A percentile compares a stretch with the other conserved stretches of the same genome.
Conservation (phyloP, 2,113 vertebrate genomes). For the Silurus meridionalis region DNA sequence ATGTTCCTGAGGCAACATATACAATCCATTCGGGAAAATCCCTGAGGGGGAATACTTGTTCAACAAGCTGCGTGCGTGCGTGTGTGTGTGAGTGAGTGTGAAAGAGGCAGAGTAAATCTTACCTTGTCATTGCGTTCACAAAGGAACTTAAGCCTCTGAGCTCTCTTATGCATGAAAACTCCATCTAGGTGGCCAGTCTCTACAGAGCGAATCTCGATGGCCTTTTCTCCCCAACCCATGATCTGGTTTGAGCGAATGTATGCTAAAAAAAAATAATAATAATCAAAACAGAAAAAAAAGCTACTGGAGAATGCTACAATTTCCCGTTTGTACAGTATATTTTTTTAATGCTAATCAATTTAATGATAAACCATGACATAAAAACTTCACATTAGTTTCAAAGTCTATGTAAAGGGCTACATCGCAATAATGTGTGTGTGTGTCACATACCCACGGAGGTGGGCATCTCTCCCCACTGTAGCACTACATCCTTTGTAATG, state of each 20-base stretch:
- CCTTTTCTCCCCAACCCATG: conserved; percentile 99
- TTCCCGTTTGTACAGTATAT: not conserved
- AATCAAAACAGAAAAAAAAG: not conserved
- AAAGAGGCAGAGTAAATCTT: not conserved
- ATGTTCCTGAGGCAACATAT: not conserved
- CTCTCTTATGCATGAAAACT: conserved; percentile 99
- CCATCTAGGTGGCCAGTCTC: conserved; percentile 97
- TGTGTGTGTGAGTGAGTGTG: not conserved
- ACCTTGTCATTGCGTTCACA: conserved; percentile 99
- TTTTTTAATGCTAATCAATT: not conserved
- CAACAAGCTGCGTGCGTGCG: not conserved
- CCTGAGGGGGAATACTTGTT: not conserved
- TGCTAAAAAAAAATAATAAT: conserved; percentile 69
- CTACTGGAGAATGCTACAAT: not conserved
- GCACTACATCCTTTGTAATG: conserved; percentile 98
- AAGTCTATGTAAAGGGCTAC: not conserved
- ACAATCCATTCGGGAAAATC: not conserved
- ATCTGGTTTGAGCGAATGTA: conserved; percentile 99
- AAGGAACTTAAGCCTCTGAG: conserved; percentile 96
- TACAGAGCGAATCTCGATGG: conserved; percentile 97
- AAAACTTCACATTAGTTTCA: not conserved
- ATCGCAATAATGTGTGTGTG: not conserved
- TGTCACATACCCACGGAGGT: conserved; percentile 90
- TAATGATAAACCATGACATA: not conserved
- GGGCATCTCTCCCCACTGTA: conserved; percentile 99